phyloP scores from a whole-genome alignment of 2,888 invertebrate genomes.

The Cantharis nigra region DNA sequence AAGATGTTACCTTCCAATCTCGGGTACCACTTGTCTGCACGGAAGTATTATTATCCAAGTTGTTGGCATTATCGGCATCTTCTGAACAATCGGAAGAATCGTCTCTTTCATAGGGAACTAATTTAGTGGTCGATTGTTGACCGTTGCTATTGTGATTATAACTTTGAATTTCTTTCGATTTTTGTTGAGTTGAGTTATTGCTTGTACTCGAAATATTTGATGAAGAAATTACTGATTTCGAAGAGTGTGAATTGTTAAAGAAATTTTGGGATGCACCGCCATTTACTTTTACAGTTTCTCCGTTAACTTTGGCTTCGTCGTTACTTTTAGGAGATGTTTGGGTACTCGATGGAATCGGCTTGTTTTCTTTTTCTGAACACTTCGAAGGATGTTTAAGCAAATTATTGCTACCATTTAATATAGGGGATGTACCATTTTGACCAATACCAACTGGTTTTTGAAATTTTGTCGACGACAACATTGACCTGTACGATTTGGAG shows the following conservation, averaged over 20 bases:
- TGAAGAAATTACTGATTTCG: slow-evolving; percentile 13
- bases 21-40: slow-evolving; percentile 45
- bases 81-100: slow-evolving; percentile 51
- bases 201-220: slow-evolving; percentile 23
- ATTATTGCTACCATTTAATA: slow-evolving; percentile 21
- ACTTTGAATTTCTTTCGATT: neutral
- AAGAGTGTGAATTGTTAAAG: neutral
- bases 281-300: neutral
- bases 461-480: slow-evolving; percentile 45
- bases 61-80: slow-evolving; percentile 30
- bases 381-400: slow-evolving; percentile 17
- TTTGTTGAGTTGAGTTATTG: neutral
- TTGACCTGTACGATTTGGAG: slow-evolving; percentile 51
- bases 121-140: slow-evolving; percentile 38
- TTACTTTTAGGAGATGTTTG: neutral
- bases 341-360: slow-evolving; percentile 15
- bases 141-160: neutral
- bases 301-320: neutral
- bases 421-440: slow-evolving; percentile 13
- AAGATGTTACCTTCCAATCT: slow-evolving; percentile 50
- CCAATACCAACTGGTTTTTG: slow-evolving; percentile 17
- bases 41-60: slow-evolving; percentile 14
- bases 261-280: neutral
- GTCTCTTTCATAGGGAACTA: slow-evolving; percentile 56
- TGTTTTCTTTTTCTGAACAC: slow-evolving; percentile 26